Evolutionary conservation across 2,888 invertebrate genomes (phyloP), one percentile per base, ranked within the genome.

Genomic region (Atherix ibis): DNA sequence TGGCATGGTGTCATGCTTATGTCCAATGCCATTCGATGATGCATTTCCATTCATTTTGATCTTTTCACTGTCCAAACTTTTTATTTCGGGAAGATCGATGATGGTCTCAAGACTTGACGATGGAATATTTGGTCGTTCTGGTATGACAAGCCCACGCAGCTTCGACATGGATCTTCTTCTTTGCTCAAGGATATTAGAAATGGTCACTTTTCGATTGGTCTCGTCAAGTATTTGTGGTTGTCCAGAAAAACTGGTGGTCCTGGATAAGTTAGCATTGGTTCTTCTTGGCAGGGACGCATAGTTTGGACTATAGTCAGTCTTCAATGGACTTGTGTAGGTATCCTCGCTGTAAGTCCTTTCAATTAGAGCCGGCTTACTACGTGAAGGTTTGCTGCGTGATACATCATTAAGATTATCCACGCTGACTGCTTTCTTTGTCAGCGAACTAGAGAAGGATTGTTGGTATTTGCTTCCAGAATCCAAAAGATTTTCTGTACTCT

Each of bases 111-210:
- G 44, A 32, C 44, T 50, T 46, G 38, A 57, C 41, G 44, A 43
- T 3, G 62, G 54, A 43, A 70, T 64, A 16, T 67, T 58, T 10
- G 70, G 65, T 40, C 70, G 67, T 48, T 88, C 87, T 4, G 88
- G 88, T 52, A 89, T 89, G 19, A 85, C 81, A 46, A 89, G 63
- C n/a, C 87, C 88, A 49, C 85, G 71, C 38, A 89, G 60, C 58
- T 87, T 88, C 3, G 84, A 82, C 60, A 85, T 73, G 14, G 80
- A 79, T 50, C 77, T 78, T 44, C 78, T 73, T 36, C 87, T 68
- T 53, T 85, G 83, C 56, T 87, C 87, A 46, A 82, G 71, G 44
- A 87, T 62, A 45, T 76, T 74, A 47, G 75, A 78, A 49, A 83
- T 66, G 40, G 78, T 76, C 2, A 71, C 71, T 52, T 71, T 71